These are phyloP conservation scores for Cheilosia vernalis DNA, from an alignment of 2,888 invertebrate genomes.

Conservation along the genomic window DNA sequence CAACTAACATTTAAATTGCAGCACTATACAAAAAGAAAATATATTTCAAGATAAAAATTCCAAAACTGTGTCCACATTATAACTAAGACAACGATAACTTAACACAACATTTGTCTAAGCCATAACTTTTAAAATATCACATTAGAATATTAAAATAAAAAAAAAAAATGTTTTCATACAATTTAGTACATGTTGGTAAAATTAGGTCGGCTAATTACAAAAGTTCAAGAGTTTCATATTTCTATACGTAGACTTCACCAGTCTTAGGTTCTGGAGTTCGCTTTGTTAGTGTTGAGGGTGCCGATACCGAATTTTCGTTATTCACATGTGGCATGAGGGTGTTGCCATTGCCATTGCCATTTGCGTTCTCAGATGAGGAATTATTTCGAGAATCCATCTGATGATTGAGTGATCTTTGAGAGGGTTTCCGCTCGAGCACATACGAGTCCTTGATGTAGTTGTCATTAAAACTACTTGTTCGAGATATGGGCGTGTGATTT, in stretches of 20 bases:
- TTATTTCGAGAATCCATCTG: slow-evolving; percentile 63
- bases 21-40: slow-evolving; percentile 22
- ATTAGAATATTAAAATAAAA: slow-evolving; percentile 57
- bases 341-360: slow-evolving; percentile 22
- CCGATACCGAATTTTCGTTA: slow-evolving; percentile 78
- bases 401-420: slow-evolving; percentile 76
- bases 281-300: slow-evolving; percentile 82
- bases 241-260: slow-evolving; percentile 82
- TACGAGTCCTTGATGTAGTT: slow-evolving; percentile 79
- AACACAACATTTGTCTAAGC: slow-evolving; percentile 32
- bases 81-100: slow-evolving; percentile 36
- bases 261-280: slow-evolving; percentile 81
- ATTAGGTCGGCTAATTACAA: slow-evolving; percentile 34
- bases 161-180: slow-evolving; percentile 34
- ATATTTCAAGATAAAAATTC: slow-evolving; percentile 55
- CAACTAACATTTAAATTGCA: slow-evolving; percentile 42
- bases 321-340: slow-evolving; percentile 37
- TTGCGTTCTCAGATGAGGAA: slow-evolving; percentile 26
- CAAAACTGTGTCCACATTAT: slow-evolving; percentile 24
- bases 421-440: slow-evolving; percentile 78
- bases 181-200: neutral
- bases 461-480: slow-evolving; percentile 81
- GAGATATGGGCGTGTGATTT: slow-evolving; percentile 79
- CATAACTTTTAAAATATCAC: slow-evolving; percentile 68
- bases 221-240: neutral